Base-by-base conservation (phyloP, 2,113 vertebrate species). In the Tichodroma muraria region DNA sequence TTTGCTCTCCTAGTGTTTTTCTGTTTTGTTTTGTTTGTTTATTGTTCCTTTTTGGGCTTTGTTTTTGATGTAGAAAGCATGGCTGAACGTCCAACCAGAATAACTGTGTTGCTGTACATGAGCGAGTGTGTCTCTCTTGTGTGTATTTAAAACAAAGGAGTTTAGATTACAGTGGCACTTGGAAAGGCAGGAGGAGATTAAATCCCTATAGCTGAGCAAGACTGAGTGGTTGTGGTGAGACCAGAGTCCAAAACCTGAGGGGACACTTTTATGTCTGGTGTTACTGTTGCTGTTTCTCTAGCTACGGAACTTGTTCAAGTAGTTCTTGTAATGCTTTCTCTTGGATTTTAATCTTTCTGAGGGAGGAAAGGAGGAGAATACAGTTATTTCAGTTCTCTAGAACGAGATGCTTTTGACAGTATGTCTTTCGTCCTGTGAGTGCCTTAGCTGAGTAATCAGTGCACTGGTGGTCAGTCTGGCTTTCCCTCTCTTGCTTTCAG, bases 111-210 rank as follows among this genome's bases (percentile, higher is more conserved):
- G 25, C 25, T 59, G 33, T 49, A 2, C 6, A 4, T 56, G 11
- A 63, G 21, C 0, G 0, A 15, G 2, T 42, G 9, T 33, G 13
- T 57, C 11, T 82, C 37, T 38, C 4, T 0, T 18, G 11, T 15
- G 24, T 24, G 4, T 28, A 16, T 90, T 89, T 59, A 28, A 78
- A 85, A 42, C 1, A 2, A 33, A 80, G 37, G 15, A 82, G 4
- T 61, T 80, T n/a, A 25, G 33, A 42, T 64, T 44, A 20, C 33
- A 59, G 15, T 50, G 54, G 4, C 38, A 12, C n/a, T 72, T 76
- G 57, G 42, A 79, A 73, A 52, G 33, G 22, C 0, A 0, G 22
- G 6, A 8, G n/a, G 28, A 6, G 9, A 66, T 89, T 65, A 91
- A 90, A 91, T 83, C n/a, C 21, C 7, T 37, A 0, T 31, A 64